Evolutionary conservation across 2,888 invertebrate genomes (phyloP).

Genomic region (Nyleta sp.): DNA sequence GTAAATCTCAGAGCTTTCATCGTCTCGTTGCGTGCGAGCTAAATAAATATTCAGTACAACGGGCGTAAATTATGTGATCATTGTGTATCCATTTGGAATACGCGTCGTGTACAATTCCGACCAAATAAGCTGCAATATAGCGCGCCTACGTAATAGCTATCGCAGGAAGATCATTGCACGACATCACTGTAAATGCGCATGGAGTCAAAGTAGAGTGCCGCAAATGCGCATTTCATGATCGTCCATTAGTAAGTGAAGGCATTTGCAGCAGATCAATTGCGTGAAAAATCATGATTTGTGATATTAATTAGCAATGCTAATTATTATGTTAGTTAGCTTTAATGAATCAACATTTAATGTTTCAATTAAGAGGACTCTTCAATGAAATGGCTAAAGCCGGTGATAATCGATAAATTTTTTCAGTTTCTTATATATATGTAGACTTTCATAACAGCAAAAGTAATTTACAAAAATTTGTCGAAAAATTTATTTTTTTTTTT

Average conservation of each 20-base stretch:
- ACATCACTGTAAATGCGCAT: constrained; percentile 38
- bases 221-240: constrained; percentile 38
- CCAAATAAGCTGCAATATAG: constrained; percentile 50
- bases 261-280: constrained; percentile 21
- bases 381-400: too few relatives aligned
- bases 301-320: neutral
- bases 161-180: constrained; percentile 53
- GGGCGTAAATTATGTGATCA: constrained; percentile 62
- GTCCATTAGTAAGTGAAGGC: constrained; percentile 14
- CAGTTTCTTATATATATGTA: too few relatives aligned
- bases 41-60: constrained; percentile 53
- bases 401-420: too few relatives aligned
- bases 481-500: too few relatives aligned
- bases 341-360: too few relatives aligned
- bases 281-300: constrained; percentile 5
- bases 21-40: constrained; percentile 37
- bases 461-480: too few relatives aligned
- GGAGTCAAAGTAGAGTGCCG: constrained; percentile 30
- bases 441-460: too few relatives aligned
- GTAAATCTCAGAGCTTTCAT: constrained; percentile 48
- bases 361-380: too few relatives aligned
- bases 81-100: constrained; percentile 57
- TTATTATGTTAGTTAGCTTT: too few relatives aligned
- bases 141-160: constrained; percentile 58
- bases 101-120: constrained; percentile 41